Conservation (phyloP, 2,797 vertebrate genomes). For the Serranus cabrilla region DNA sequence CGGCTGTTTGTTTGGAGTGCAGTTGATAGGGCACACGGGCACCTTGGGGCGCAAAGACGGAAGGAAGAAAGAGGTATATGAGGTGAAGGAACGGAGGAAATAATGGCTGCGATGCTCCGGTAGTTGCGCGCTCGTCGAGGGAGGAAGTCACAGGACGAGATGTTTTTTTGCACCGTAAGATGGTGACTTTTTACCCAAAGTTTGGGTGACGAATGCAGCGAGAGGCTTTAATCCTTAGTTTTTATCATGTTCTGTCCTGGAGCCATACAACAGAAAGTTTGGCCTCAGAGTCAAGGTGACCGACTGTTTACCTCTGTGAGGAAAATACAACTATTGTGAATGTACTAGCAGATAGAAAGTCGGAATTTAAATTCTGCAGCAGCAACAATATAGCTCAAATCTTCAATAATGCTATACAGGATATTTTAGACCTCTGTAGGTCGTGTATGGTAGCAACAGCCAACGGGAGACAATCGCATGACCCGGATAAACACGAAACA, state of each 20-base stretch:
- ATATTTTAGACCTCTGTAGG: too few species aligned
- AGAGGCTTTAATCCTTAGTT: slow-evolving; percentile 26
- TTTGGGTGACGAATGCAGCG: slow-evolving; percentile 23
- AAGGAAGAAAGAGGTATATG: slow-evolving; percentile 38
- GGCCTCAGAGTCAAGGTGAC: slow-evolving; percentile 34
- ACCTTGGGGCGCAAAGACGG: slow-evolving; percentile 62
- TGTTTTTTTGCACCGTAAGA: background rate
- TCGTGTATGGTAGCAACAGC: too few species aligned
- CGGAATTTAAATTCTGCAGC: background rate
- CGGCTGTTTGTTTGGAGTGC: slow-evolving; percentile 79
- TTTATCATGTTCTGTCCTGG: slow-evolving; percentile 11
- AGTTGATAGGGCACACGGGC: slow-evolving; percentile 65
- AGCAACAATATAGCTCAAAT: background rate
- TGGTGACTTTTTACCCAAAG: slow-evolving; percentile 24
- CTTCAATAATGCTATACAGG: background rate
- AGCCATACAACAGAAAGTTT: slow-evolving; percentile 20
- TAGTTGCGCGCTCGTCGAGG: background rate
- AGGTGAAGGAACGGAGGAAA: slow-evolving; percentile 37
- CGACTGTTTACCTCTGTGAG: slow-evolving; percentile 1
- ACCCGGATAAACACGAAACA: too few species aligned
- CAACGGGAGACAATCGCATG: too few species aligned
- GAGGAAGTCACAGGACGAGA: slow-evolving; percentile 3
- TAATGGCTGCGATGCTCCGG: background rate
- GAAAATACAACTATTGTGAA: slow-evolving; percentile 9
- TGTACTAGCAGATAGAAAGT: background rate